phyloP scores from a whole-genome alignment of 2,113 vertebrate genomes.

The Lampris megalopsis region DNA sequence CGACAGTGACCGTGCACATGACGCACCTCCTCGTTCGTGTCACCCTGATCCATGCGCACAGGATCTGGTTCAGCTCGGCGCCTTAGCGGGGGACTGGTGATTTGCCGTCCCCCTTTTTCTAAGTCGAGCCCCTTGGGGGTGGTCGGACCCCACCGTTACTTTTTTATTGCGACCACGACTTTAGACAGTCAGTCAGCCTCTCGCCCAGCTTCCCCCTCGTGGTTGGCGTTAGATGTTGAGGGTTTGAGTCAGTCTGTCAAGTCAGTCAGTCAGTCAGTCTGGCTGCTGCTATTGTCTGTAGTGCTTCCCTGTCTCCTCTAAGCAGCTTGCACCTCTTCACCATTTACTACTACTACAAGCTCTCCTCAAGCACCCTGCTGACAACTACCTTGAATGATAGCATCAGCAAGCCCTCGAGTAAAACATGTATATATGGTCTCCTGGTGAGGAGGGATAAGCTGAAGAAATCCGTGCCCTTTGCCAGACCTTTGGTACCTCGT shows the following conservation, averaged over 20 bases:
- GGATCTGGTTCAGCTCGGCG: conserved; percentile 23
- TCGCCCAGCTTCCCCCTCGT: too few relatives aligned
- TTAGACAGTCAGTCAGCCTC: too few relatives aligned
- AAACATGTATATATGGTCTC: not conserved
- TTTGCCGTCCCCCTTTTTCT: too few relatives aligned
- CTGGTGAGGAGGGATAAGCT: not conserved
- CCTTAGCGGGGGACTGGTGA: too few relatives aligned
- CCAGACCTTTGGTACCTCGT: not conserved
- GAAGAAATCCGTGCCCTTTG: not conserved
- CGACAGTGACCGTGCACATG: conserved; percentile 67
- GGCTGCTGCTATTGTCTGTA: conserved; percentile 4
- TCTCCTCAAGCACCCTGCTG: conserved; percentile 23
- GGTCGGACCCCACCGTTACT: too few relatives aligned
- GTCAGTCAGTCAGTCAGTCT: not conserved
- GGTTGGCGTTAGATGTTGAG: too few relatives aligned
- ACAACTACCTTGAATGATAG: conserved; percentile 28
- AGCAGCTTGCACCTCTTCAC: conserved; percentile 27
- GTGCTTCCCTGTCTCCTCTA: not conserved
- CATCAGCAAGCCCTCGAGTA: conserved; percentile 26
- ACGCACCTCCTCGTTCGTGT: conserved; percentile 58
- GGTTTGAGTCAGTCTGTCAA: not conserved
- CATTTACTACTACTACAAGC: conserved; percentile 33
- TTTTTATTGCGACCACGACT: too few relatives aligned
- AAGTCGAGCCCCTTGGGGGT: too few relatives aligned
- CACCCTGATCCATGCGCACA: conserved; percentile 64